Evolutionary conservation across 2,888 invertebrate species (phyloP).

Genomic region (Plagodis dolabraria): DNA sequence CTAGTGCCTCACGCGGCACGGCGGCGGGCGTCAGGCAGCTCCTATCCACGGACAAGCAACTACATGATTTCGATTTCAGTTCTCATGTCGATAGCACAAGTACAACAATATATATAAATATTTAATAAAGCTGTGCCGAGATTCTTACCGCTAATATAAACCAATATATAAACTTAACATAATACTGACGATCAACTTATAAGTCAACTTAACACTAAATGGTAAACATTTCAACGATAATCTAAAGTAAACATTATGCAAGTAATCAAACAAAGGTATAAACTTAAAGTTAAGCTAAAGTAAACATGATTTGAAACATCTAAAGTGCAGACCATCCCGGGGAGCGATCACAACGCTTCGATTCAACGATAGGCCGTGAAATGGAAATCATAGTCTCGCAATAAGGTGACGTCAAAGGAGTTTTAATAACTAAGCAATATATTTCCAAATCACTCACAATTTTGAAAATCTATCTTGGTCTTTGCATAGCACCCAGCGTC

Average conservation of each 20-base stretch:
- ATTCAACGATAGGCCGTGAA: constrained; percentile 21
- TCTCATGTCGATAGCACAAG: constrained; percentile 7
- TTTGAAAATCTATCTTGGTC: constrained; percentile 68
- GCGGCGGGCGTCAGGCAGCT: no score
- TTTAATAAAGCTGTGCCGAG: constrained; percentile 31
- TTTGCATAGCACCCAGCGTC: constrained; percentile 72
- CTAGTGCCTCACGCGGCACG: no score
- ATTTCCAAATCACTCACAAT: constrained; percentile 40
- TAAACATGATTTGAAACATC: no score
- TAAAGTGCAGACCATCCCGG: no score
- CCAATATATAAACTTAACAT: constrained; percentile 15
- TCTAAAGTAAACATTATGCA: constrained; percentile 1
- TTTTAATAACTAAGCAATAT: constrained; percentile 38
- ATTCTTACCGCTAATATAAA: constrained; percentile 12
- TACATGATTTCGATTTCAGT: background rate
- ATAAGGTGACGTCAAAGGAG: constrained; percentile 20
- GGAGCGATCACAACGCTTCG: constrained; percentile 22
- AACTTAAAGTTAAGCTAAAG: no score
- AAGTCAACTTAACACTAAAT: constrained; percentile 2
- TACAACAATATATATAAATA: background rate
- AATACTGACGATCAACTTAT: constrained; percentile 27
- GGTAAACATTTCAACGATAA: background rate
- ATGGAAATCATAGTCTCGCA: constrained; percentile 11
- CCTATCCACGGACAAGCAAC: constrained; percentile 6
- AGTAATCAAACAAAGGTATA: no score